These are phyloP conservation scores for Pecten maximus DNA, from an alignment of 2,888 invertebrate genomes.

Conservation along the genomic window DNA sequence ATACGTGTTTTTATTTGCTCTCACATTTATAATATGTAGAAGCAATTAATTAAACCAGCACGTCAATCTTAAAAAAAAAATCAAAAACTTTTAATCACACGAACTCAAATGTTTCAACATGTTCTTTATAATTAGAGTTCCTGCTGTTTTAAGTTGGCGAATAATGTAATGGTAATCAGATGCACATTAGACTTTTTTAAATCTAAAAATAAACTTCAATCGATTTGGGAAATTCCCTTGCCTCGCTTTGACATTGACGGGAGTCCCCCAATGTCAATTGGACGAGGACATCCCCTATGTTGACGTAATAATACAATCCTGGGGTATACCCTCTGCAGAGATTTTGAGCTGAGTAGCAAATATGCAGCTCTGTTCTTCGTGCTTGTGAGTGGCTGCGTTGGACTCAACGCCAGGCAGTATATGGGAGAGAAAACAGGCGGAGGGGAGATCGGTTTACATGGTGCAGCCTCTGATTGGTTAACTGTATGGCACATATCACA, in stretches of 20 bases:
- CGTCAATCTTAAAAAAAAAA: too few species aligned
- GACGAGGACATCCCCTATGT: not conserved
- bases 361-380: slow-evolving; percentile 3
- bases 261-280: not conserved
- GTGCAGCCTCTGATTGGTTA: slow-evolving; percentile 73
- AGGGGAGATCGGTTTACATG: slow-evolving; percentile 71
- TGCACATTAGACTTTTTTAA: too few species aligned
- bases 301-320: not conserved
- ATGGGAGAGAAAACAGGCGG: slow-evolving; percentile 73
- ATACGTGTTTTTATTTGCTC: too few species aligned
- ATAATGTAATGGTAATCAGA: too few species aligned
- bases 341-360: slow-evolving; percentile 12
- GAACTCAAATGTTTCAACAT: too few species aligned
- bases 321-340: slow-evolving; percentile 31
- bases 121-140: too few species aligned
- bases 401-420: slow-evolving; percentile 66
- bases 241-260: not conserved
- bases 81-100: too few species aligned
- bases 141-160: too few species aligned
- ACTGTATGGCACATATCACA: slow-evolving; percentile 81
- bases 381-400: slow-evolving; percentile 12
- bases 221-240: slow-evolving; percentile 19
- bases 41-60: too few species aligned
- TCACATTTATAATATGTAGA: too few species aligned
- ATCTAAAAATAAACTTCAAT: slow-evolving; percentile 27